phyloP scores from a whole-genome alignment of 2,797 vertebrate genomes.

The Dendrocincla fuliginosa region DNA sequence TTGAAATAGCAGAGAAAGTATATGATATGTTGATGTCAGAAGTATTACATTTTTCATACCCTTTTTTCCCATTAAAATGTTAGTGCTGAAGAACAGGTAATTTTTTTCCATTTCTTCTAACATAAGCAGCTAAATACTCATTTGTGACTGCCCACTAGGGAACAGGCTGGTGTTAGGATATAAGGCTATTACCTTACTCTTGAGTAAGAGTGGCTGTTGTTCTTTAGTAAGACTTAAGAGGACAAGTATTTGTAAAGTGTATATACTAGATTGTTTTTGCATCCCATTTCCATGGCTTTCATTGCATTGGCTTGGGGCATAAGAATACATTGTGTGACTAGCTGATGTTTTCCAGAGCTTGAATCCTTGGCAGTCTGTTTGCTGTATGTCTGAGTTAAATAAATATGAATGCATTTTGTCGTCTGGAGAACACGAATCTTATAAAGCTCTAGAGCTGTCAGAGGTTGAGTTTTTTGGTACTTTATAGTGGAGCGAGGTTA shows the following conservation, averaged over 20 bases:
- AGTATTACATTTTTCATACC: neutral
- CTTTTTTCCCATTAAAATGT: neutral
- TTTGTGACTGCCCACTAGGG: neutral
- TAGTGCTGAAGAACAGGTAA: neutral
- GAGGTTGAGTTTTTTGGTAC: constrained; percentile 41
- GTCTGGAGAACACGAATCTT: constrained; percentile 50
- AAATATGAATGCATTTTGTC: constrained; percentile 56
- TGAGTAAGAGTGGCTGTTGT: neutral
- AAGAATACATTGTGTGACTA: constrained; percentile 5
- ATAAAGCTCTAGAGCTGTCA: neutral
- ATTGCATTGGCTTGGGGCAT: neutral
- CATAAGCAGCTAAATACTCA: neutral
- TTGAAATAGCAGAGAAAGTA: neutral
- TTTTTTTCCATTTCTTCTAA: neutral
- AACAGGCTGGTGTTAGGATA: neutral
- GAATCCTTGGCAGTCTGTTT: constrained; percentile 37
- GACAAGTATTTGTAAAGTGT: neutral
- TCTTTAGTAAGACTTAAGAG: neutral
- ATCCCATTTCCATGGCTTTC: neutral
- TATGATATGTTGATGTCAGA: neutral
- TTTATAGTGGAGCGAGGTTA: neutral
- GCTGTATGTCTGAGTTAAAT: constrained; percentile 42
- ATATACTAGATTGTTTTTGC: neutral
- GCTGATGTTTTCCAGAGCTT: constrained; percentile 50
- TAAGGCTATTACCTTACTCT: neutral